Percentiles rank a stretch among this genome's conserved stretches.
Evolutionary conservation across 37 sponge, comb jelly and placozoan species (phyloP).

Genomic region (Agelas oroides): DNA sequence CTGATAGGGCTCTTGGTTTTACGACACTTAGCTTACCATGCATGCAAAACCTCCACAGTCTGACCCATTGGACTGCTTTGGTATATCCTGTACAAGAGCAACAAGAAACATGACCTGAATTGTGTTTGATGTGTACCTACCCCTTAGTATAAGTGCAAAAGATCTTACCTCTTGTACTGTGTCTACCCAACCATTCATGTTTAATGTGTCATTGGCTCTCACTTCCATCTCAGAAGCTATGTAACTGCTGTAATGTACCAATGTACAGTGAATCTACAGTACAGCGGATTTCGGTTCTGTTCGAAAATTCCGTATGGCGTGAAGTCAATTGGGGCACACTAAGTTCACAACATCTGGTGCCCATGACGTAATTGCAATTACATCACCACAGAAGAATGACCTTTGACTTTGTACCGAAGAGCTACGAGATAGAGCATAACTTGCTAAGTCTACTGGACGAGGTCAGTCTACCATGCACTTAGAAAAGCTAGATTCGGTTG

Average conservation of each 20-base stretch:
- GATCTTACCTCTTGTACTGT: conserved; percentile 43
- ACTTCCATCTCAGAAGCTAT: conserved; percentile 63
- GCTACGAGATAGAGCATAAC: too few relatives aligned
- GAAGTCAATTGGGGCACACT: too few relatives aligned
- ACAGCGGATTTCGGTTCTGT: too few relatives aligned
- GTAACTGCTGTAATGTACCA: conserved; percentile 53
- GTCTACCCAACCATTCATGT: conserved; percentile 59
- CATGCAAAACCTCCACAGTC: conserved; percentile 97
- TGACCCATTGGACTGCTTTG: conserved; percentile 84
- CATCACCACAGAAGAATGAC: too few relatives aligned
- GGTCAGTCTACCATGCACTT: too few relatives aligned
- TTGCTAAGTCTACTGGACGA: too few relatives aligned
- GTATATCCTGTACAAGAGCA: conserved; percentile 75
- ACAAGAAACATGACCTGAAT: not conserved
- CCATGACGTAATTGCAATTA: too few relatives aligned
- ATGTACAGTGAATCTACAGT: not conserved
- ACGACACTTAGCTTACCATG: conserved; percentile 54
- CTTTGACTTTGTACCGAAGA: too few relatives aligned
- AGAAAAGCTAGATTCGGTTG: too few relatives aligned
- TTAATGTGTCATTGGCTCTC: conserved; percentile 46
- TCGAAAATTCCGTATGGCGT: too few relatives aligned
- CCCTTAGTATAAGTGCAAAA: not conserved
- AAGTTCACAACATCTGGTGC: too few relatives aligned
- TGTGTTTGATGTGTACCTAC: not conserved
- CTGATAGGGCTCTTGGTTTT: not conserved